A percentile compares a stretch with the other conserved stretches of the same genome.
phyloP scores from a whole-genome alignment of 2,888 invertebrate genomes.

The Ischnus inquisitorius region DNA sequence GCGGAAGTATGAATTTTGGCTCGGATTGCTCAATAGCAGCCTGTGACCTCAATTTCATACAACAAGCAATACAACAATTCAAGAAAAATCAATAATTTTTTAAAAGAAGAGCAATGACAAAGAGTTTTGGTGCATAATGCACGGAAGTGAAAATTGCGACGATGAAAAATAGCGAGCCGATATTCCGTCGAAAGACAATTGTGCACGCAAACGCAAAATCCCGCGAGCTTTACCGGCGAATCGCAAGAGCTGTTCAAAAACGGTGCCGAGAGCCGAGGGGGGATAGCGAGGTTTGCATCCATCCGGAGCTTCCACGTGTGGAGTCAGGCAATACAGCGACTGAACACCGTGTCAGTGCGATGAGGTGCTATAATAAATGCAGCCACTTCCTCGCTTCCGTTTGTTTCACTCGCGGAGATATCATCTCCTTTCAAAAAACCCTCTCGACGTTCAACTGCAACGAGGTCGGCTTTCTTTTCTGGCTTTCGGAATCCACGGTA shows the following conservation, averaged over 20 bases:
- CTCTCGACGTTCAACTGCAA: too few species aligned
- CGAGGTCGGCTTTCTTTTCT: constrained; percentile 13
- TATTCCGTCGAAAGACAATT: not conserved
- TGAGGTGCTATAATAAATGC: constrained; percentile 80
- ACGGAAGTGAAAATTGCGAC: not conserved
- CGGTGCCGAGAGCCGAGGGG: not conserved
- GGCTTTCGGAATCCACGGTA: constrained; percentile 29
- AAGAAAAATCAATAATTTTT: too few species aligned
- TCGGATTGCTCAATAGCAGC: too few species aligned
- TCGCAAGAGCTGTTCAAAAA: not conserved
- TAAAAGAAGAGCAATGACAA: too few species aligned
- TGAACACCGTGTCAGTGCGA: constrained; percentile 74
- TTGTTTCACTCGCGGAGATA: constrained; percentile 76
- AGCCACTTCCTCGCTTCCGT: constrained; percentile 76
- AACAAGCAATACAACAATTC: too few species aligned
- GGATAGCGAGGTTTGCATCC: constrained; percentile 34
- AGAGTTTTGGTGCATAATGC: too few species aligned
- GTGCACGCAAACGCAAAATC: not conserved
- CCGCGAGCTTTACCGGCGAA: not conserved
- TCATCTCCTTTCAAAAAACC: constrained; percentile 66
- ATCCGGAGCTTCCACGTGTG: constrained; percentile 36
- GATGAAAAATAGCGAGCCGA: not conserved
- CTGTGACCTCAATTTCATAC: too few species aligned
- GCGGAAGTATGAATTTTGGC: not conserved
- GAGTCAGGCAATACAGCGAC: constrained; percentile 52